Evolutionary conservation across 2,797 vertebrate species (phyloP).

Genomic region (Bradypus variegatus): DNA sequence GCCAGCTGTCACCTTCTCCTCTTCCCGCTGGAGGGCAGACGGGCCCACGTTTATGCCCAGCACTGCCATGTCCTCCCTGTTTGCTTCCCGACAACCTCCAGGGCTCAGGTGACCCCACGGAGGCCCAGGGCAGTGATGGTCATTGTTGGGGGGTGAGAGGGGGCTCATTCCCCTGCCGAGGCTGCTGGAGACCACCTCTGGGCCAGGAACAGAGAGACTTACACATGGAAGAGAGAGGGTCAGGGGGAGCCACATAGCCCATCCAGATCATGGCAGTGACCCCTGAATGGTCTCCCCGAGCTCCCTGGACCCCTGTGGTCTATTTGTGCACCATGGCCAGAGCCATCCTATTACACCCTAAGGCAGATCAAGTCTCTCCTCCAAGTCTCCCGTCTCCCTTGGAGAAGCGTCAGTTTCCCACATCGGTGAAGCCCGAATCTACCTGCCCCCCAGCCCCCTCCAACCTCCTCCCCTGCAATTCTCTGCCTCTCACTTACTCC

Average conservation of each 20-base stretch:
- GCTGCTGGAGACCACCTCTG: background rate
- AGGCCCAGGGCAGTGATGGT: background rate
- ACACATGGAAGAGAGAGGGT: accelerated
- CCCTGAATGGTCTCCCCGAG: accelerated
- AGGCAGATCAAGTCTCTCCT: accelerated
- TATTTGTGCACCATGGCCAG: background rate
- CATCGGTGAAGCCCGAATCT: no score
- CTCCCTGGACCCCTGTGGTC: background rate
- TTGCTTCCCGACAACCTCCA: background rate
- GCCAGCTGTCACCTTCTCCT: background rate
- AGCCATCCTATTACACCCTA: background rate
- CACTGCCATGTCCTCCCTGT: accelerated
- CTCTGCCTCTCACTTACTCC: background rate
- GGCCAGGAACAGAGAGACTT: background rate
- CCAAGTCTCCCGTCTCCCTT: background rate
- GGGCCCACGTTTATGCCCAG: background rate
- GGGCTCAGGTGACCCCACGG: background rate
- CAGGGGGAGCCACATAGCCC: background rate
- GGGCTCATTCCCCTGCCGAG: accelerated
- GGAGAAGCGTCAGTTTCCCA: background rate
- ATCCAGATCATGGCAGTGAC: background rate
- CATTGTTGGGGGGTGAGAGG: no score
- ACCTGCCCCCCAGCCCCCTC: no score
- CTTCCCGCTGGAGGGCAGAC: background rate
- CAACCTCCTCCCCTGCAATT: background rate